Base-by-base conservation (phyloP, 2,888 invertebrate species). In the Encarsia formosa region DNA sequence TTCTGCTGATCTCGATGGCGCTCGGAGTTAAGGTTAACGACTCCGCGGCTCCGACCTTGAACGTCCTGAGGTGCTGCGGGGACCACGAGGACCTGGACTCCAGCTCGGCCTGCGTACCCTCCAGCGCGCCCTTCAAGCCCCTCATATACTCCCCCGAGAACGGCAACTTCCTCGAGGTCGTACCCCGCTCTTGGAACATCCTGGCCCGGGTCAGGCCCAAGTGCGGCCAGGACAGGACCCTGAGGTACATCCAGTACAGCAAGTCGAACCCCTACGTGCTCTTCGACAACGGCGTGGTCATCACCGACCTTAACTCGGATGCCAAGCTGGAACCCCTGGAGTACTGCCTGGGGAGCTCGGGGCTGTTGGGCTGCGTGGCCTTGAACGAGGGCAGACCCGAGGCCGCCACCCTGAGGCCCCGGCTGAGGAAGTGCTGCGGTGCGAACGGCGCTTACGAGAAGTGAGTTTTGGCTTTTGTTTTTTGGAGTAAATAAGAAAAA, bases 341-440 rank as follows among this genome's bases (percentile, higher is more conserved):
- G 34, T 89, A 81, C 71, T 91, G 91, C 71, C 79, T 84, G 34
- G 89, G 89, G 68, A 75, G 79, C 31, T 77, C 77, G 18, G 81
- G 80, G 2, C 82, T 84, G 8, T 74, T 88, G 4, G 81, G 84
- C 5, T 89, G 88, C 57, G 57, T 62, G 47, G 56, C 67, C 31
- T 76, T 73, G 54, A 74, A 73, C 59, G 59, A 65, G 46, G 63
- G 61, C 22, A 62, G 63, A 38, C 62, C 65, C 16, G 66, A 67
- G 4, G 70, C 69, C 3, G 73, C 74, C 58, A 70, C 74, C 47
- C 67, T 66, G 65, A 76, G 64, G 58, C 69, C 70, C 23, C 65
- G 65, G 58, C 68, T 81, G 32, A 77, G 78, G 65, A 87, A 88
- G 72, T 91, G 91, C 66, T 91, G 91, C 69, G 84, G 84, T 3